phyloP scores from a whole-genome alignment of 1,140 invertebrate species.

The Bombus confusus region DNA sequence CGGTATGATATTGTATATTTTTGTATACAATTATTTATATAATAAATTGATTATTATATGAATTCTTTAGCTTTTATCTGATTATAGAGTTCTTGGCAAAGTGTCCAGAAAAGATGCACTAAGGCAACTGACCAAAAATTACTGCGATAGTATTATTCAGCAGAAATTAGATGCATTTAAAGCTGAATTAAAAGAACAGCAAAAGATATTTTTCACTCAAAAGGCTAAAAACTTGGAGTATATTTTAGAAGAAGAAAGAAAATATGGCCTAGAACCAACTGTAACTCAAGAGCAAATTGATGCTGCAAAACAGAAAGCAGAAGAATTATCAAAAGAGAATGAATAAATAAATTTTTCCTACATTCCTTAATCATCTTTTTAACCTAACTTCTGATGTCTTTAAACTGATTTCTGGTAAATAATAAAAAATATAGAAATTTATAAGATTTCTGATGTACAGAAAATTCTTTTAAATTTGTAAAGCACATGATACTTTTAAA shows the following conservation, averaged over 20 bases:
- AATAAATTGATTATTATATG: not conserved
- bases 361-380: not conserved
- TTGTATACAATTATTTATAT: too few relatives aligned
- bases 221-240: slow-evolving; percentile 85
- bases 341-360: not conserved
- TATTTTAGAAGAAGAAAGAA: slow-evolving; percentile 88
- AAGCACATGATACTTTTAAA: too few relatives aligned
- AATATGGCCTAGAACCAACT: slow-evolving; percentile 85
- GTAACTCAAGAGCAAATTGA: slow-evolving; percentile 87
- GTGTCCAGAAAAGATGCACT: slow-evolving; percentile 85
- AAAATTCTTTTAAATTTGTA: too few relatives aligned
- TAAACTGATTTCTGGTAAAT: too few relatives aligned
- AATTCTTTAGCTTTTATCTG: not conserved
- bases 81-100: not conserved
- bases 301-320: slow-evolving; percentile 82
- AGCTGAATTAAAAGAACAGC: slow-evolving; percentile 85
- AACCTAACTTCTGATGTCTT: fast-evolving
- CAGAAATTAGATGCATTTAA: slow-evolving; percentile 86
- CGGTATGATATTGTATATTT: slow-evolving; percentile 77
- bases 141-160: slow-evolving; percentile 86
- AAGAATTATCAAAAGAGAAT: slow-evolving; percentile 53
- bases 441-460: not conserved
- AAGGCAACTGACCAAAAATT: slow-evolving; percentile 85
- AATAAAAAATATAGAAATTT: not conserved
- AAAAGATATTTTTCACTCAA: slow-evolving; percentile 86